Conservation (phyloP, 2,113 vertebrate genomes). For the Sitta europaea region DNA sequence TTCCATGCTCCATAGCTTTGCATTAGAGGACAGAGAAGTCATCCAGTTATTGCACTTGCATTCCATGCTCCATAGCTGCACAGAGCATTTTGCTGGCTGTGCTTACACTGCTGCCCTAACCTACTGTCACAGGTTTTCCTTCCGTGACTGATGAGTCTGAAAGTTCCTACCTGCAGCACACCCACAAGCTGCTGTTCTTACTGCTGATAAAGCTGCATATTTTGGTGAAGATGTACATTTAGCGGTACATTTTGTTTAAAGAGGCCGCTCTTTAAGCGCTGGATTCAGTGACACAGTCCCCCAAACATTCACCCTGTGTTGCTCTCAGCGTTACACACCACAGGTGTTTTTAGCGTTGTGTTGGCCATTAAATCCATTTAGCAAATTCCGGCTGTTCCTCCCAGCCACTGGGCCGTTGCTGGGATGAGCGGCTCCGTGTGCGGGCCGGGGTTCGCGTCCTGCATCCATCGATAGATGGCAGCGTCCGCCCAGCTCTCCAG, state of each 20-base stretch:
- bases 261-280: not conserved
- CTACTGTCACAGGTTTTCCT: not conserved
- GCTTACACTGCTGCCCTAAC: not conserved
- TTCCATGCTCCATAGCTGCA: not conserved
- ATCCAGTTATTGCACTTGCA: not conserved
- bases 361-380: not conserved
- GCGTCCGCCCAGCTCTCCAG: conserved; percentile 62
- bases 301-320: not conserved
- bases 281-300: not conserved
- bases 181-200: not conserved
- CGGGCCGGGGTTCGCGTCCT: not conserved
- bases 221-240: not conserved
- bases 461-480: conserved; percentile 74
- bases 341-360: not conserved
- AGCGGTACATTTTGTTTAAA: not conserved
- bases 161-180: not conserved
- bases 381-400: not conserved
- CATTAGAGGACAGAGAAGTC: not conserved
- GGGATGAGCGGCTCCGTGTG: not conserved
- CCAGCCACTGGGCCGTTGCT: rapidly evolving
- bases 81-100: not conserved
- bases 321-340: not conserved
- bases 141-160: not conserved
- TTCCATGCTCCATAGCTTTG: not conserved
- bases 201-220: not conserved